A percentile compares a stretch with the other conserved stretches of the same genome.
phyloP scores from a whole-genome alignment of 1,140 invertebrate species.

The Tetramorium alpestre region DNA sequence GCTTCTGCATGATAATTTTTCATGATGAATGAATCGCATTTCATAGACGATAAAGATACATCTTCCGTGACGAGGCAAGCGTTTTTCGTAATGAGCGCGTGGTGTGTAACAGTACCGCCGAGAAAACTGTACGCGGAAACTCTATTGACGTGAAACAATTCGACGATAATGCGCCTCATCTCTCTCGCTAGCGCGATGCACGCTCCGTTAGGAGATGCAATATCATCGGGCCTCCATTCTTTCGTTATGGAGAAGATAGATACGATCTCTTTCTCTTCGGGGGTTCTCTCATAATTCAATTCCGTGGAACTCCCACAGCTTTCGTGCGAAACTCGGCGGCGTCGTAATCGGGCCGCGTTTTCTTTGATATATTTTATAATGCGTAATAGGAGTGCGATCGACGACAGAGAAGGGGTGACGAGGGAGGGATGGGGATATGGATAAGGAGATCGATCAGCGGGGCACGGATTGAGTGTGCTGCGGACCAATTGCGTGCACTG shows the following conservation, averaged over 20 bases:
- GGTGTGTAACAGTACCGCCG: slow-evolving; percentile 22
- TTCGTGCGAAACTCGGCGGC: slow-evolving; percentile 66
- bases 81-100: slow-evolving; percentile 13
- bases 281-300: slow-evolving; percentile 75
- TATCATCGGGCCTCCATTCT: slow-evolving; percentile 59
- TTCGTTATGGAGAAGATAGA: slow-evolving; percentile 65
- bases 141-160: slow-evolving; percentile 51
- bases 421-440: not conserved
- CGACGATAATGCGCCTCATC: slow-evolving; percentile 59
- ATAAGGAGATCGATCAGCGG: slow-evolving; percentile 44
- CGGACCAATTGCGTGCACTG: slow-evolving; percentile 3
- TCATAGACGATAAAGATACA: not conserved
- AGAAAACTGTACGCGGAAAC: slow-evolving; percentile 46
- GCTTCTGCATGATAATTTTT: not conserved
- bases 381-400: slow-evolving; percentile 26
- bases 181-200: slow-evolving; percentile 30
- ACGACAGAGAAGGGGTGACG: not conserved
- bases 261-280: slow-evolving; percentile 63
- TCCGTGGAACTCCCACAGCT: slow-evolving; percentile 66
- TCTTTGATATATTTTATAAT: slow-evolving; percentile 47
- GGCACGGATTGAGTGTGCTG: slow-evolving; percentile 6
- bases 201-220: slow-evolving; percentile 67
- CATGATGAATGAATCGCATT: not conserved
- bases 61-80: not conserved
- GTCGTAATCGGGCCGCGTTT: slow-evolving; percentile 64